phyloP scores from a whole-genome alignment of 2,888 invertebrate species.

The Norana najaformis region DNA sequence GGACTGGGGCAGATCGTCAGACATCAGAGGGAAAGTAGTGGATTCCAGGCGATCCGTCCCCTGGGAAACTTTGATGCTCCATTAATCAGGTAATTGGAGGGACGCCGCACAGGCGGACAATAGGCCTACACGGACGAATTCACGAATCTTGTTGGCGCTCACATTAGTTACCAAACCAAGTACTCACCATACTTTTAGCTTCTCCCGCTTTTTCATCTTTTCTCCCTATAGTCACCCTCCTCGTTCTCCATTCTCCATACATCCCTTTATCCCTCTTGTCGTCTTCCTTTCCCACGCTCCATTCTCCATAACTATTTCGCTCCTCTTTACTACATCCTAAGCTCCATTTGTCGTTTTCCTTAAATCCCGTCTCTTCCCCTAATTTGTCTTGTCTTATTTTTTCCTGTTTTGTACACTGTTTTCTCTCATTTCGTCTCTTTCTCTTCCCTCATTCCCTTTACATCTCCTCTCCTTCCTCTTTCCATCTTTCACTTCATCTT shows the following conservation, averaged over 20 bases:
- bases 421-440: background rate
- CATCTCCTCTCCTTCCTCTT: background rate
- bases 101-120: background rate
- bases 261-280: background rate
- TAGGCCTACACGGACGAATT: too few relatives aligned
- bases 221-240: background rate
- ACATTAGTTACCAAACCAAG: too few relatives aligned
- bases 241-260: background rate
- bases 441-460: background rate
- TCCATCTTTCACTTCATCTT: background rate
- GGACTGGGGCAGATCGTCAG: background rate
- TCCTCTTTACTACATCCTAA: background rate
- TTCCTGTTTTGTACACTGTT: background rate
- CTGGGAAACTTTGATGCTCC: background rate
- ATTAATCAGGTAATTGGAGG: conserved; percentile 13
- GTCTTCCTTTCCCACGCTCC: background rate
- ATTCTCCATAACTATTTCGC: background rate
- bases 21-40: background rate
- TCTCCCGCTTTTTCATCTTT: background rate
- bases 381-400: background rate
- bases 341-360: background rate
- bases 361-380: background rate
- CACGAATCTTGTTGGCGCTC: too few relatives aligned
- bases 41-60: background rate
- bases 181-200: background rate